A percentile compares a stretch with the other conserved stretches of the same genome.
phyloP scores from a whole-genome alignment of 1,140 invertebrate genomes.

The Drosophila grimshawi region DNA sequence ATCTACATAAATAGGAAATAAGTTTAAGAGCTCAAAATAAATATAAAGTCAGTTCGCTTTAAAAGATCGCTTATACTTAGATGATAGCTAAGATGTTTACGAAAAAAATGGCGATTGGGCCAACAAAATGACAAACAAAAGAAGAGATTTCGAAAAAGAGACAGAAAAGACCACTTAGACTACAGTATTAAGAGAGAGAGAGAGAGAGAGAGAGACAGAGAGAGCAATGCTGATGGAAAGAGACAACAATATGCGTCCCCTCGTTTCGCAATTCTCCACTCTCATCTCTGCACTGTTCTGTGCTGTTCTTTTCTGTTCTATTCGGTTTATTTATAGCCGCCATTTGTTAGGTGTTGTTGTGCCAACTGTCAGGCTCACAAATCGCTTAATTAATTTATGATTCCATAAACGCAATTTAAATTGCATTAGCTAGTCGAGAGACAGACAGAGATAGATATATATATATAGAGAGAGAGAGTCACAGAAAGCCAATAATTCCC shows the following conservation, averaged over 20 bases:
- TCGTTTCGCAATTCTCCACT: not conserved
- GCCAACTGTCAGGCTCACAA: slow-evolving; percentile 73
- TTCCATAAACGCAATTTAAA: slow-evolving; percentile 67
- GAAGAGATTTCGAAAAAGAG: too few species aligned
- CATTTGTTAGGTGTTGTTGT: slow-evolving; percentile 57
- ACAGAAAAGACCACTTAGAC: too few species aligned
- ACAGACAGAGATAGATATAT: not conserved
- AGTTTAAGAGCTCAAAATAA: too few species aligned
- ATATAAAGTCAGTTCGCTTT: too few species aligned
- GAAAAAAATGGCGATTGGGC: too few species aligned
- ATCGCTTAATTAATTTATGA: slow-evolving; percentile 81
- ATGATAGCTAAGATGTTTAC: too few species aligned
- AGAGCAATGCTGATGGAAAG: not conserved
- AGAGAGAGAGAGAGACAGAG: too few species aligned
- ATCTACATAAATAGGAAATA: too few species aligned
- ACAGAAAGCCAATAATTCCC: not conserved
- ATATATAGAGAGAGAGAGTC: not conserved
- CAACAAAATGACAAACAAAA: too few species aligned
- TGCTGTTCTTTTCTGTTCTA: not conserved
- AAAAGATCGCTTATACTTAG: too few species aligned
- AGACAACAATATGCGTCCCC: not conserved
- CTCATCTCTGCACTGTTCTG: not conserved
- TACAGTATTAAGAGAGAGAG: too few species aligned
- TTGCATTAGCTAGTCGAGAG: slow-evolving; percentile 57
- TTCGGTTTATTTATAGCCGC: slow-evolving; percentile 71